These are phyloP conservation scores for Saccostrea cuccullata DNA, from an alignment of 1,140 invertebrate genomes.

Conservation along the genomic window DNA sequence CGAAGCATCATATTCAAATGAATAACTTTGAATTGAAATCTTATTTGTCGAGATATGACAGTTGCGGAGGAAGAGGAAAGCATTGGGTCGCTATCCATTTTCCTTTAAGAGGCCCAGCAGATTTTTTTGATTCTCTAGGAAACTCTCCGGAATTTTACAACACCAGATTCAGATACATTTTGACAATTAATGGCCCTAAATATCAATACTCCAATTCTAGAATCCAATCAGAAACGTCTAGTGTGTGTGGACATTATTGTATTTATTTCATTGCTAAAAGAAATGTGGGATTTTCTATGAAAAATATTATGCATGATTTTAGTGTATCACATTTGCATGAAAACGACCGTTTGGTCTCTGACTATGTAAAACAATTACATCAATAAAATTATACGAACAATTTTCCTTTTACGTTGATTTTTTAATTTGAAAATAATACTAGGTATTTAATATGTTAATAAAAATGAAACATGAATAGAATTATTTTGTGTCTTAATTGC, in stretches of 20 bases:
- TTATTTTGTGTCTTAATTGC: too few relatives aligned
- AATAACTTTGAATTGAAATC: conserved; percentile 42
- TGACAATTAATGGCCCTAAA: conserved; percentile 28
- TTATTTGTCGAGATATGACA: conserved; percentile 1
- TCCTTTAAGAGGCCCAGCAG: neutral
- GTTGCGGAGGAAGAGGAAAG: neutral
- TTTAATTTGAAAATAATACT: neutral
- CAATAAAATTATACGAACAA: too few relatives aligned
- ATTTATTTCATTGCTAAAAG: neutral
- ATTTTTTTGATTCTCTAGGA: conserved; percentile 45
- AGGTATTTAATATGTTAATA: too few relatives aligned
- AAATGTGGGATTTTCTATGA: neutral
- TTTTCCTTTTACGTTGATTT: too few relatives aligned
- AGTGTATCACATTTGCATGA: neutral
- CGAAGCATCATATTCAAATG: conserved; percentile 43
- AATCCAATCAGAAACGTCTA: conserved; percentile 21
- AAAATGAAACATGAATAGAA: too few relatives aligned
- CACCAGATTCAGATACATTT: conserved; percentile 39
- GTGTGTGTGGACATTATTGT: conserved; percentile 42
- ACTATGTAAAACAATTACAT: conserved; percentile 13
- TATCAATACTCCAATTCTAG: neutral
- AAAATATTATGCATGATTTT: conserved; percentile 12
- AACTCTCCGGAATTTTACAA: neutral
- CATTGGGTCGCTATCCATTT: conserved; percentile 20
- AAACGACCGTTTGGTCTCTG: conserved; percentile 4